These are phyloP conservation scores for Drosophila rubida DNA, from an alignment of 2,888 invertebrate species.

Conservation along the genomic window DNA sequence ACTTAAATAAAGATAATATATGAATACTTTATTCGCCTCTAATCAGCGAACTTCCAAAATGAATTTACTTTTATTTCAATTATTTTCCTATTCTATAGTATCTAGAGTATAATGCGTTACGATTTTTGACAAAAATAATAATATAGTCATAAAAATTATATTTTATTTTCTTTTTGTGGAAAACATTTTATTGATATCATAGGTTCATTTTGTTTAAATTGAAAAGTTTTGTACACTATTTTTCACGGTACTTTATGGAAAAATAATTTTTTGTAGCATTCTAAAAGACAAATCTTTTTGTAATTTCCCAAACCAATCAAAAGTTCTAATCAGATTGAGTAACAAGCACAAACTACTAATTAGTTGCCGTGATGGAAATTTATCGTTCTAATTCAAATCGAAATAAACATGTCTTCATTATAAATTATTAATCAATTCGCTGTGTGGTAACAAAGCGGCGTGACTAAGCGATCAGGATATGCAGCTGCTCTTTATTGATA, in stretches of 20 bases:
- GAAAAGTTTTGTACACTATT: too few relatives aligned
- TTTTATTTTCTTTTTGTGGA: too few relatives aligned
- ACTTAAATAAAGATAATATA: slow-evolving; percentile 28
- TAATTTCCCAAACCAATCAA: background rate
- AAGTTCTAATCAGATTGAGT: background rate
- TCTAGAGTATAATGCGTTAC: background rate
- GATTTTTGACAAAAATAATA: too few relatives aligned
- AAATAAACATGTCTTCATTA: background rate
- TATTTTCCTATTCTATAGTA: background rate
- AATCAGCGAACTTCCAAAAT: slow-evolving; percentile 6
- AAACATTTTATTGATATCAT: too few relatives aligned
- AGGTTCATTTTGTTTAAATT: too few relatives aligned
- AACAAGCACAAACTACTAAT: background rate
- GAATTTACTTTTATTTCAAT: background rate
- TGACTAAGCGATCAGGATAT: slow-evolving; percentile 24
- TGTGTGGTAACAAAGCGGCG: background rate
- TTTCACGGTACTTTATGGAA: background rate
- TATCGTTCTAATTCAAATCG: background rate
- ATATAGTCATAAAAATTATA: too few relatives aligned
- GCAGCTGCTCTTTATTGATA: background rate
- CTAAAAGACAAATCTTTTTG: too few relatives aligned
- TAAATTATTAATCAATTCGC: background rate
- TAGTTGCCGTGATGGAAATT: background rate
- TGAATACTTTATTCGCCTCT: slow-evolving; percentile 2
- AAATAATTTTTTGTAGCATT: background rate